These are phyloP conservation scores for Embidobia sp. DNA, from an alignment of 2,888 invertebrate species.

Conservation along the genomic window DNA sequence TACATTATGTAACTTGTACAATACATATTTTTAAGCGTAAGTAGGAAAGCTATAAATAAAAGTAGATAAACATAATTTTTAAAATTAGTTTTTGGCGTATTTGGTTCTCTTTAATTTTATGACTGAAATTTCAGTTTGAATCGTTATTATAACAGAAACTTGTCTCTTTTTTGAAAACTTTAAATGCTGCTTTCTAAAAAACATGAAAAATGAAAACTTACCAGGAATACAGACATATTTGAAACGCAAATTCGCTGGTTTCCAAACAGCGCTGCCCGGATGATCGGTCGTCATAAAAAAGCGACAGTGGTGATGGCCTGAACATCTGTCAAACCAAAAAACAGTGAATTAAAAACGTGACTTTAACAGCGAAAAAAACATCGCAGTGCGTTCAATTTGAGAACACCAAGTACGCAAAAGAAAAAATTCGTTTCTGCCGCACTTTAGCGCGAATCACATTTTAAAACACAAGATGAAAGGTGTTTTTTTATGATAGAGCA, in stretches of 20 bases:
- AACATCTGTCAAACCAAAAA: constrained; percentile 84
- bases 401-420: not conserved
- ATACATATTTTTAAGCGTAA: too few relatives aligned
- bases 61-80: too few relatives aligned
- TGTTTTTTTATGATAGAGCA: constrained; percentile 46
- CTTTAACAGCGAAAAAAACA: not conserved
- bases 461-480: too few relatives aligned
- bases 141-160: not conserved
- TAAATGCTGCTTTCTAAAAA: too few relatives aligned
- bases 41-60: too few relatives aligned
- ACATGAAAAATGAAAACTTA: too few relatives aligned
- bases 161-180: not conserved
- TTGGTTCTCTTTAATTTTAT: too few relatives aligned
- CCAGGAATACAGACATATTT: constrained; percentile 90
- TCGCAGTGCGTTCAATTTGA: too few relatives aligned
- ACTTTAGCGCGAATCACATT: constrained; percentile 10
- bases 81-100: too few relatives aligned
- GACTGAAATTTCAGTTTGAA: not conserved
- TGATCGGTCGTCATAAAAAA: constrained; percentile 86
- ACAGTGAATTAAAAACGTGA: not conserved
- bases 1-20: too few relatives aligned
- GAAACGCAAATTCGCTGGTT: constrained; percentile 86
- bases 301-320: constrained; percentile 89
- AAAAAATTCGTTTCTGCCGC: not conserved
- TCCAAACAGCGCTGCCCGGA: constrained; percentile 85